phyloP scores from a whole-genome alignment of 1,140 invertebrate genomes.

The Drosophila bocki region DNA sequence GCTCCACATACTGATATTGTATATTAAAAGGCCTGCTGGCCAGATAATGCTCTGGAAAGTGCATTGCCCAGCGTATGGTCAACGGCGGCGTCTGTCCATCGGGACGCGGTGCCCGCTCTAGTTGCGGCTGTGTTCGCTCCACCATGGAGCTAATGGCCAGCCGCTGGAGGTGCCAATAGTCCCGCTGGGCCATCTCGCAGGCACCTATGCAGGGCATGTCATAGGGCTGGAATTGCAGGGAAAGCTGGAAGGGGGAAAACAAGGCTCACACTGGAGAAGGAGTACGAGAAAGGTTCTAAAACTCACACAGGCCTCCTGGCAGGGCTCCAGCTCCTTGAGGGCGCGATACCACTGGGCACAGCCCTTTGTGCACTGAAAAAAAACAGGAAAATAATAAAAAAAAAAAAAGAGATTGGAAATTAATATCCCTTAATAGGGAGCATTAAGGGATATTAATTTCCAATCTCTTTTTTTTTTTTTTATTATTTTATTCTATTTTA shows the following conservation, averaged over 20 bases:
- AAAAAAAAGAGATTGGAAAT: no score
- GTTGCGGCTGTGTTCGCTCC: conserved; percentile 57
- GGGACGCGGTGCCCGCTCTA: conserved; percentile 27
- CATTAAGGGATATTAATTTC: no score
- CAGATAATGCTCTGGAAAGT: conserved; percentile 85
- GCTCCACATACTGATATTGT: conserved; percentile 89
- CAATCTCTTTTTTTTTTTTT: no score
- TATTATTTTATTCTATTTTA: no score
- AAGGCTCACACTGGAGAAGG: not conserved
- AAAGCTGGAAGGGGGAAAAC: conserved; percentile 87
- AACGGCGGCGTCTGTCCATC: conserved; percentile 81
- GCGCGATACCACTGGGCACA: conserved; percentile 89
- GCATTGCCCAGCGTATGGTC: conserved; percentile 91
- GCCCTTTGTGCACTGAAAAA: conserved; percentile 88
- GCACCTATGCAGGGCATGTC: conserved; percentile 88
- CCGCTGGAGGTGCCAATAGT: conserved; percentile 75
- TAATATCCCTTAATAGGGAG: not conserved
- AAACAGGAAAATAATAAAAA: not conserved
- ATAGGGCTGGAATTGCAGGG: conserved; percentile 90
- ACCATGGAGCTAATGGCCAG: conserved; percentile 59
- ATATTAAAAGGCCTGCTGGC: conserved; percentile 85
- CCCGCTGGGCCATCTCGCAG: conserved; percentile 70
- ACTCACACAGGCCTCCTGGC: conserved; percentile 91
- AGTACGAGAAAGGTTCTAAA: not conserved
- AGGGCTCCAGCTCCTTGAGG: conserved; percentile 87